phyloP scores from a whole-genome alignment of 2,113 vertebrate genomes.

The Acinonyx jubatus region DNA sequence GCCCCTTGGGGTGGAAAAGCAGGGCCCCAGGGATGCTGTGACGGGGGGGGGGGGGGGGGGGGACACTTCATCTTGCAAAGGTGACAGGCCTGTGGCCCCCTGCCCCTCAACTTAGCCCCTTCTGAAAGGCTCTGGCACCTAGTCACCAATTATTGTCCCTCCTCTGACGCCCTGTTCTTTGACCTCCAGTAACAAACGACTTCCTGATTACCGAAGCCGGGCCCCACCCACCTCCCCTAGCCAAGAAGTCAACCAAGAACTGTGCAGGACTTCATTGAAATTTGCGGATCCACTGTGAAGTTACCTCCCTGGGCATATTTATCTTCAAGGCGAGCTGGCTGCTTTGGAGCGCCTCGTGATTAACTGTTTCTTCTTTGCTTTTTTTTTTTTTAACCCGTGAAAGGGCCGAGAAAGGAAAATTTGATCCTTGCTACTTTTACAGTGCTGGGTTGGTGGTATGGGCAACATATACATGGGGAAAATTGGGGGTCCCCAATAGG shows the following conservation, averaged over 20 bases:
- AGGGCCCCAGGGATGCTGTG: neutral
- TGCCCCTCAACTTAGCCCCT: neutral
- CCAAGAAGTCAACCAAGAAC: neutral
- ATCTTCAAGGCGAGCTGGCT: neutral
- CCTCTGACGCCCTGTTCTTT: neutral
- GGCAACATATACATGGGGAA: neutral
- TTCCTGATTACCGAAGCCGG: constrained; percentile 27
- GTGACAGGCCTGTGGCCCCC: too few relatives aligned
- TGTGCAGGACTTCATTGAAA: neutral
- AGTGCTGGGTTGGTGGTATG: neutral
- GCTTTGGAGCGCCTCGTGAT: accelerated
- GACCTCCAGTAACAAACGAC: neutral
- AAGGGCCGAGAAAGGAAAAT: constrained; percentile 13
- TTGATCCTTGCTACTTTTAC: neutral
- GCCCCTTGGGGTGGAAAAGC: neutral
- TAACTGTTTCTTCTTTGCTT: neutral
- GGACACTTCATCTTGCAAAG: neutral
- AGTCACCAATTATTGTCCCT: neutral
- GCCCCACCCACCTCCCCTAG: neutral
- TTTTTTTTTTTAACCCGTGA: neutral
- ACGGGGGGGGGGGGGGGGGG: neutral
- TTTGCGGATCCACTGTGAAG: neutral
- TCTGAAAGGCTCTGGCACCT: neutral
- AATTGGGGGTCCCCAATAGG: neutral
- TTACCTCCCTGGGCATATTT: constrained; percentile 36